These are phyloP conservation scores for Physella acuta DNA, from an alignment of 1,140 invertebrate species.

Conservation along the genomic window DNA sequence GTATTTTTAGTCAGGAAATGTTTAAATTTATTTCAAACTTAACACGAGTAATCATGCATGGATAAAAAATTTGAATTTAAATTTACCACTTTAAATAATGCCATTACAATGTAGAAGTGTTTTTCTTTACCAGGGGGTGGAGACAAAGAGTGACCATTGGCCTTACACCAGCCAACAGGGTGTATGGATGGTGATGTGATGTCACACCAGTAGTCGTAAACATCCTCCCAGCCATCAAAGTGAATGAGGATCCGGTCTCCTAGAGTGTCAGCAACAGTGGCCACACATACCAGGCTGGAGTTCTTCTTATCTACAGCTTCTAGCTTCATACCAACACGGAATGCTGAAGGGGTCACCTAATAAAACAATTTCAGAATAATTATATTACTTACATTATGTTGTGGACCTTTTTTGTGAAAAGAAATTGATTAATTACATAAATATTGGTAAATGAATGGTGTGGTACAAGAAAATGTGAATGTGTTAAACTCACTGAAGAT, in stretches of 20 bases:
- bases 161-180: constrained; percentile 88
- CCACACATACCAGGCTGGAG: constrained; percentile 69
- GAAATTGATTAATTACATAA: not conserved
- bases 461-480: too few relatives aligned
- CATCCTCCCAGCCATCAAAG: constrained; percentile 60
- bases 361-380: not conserved
- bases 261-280: constrained; percentile 56
- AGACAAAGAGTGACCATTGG: constrained; percentile 76
- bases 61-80: too few relatives aligned
- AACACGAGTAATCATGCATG: too few relatives aligned
- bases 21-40: too few relatives aligned
- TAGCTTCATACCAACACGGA: constrained; percentile 87
- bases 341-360: constrained; percentile 73
- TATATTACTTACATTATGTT: not conserved
- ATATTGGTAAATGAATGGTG: not conserved
- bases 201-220: constrained; percentile 60
- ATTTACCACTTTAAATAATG: too few relatives aligned
- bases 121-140: constrained; percentile 78
- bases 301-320: constrained; percentile 94
- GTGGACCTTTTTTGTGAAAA: too few relatives aligned
- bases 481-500: constrained; percentile 62
- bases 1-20: too few relatives aligned
- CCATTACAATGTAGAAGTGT: too few relatives aligned
- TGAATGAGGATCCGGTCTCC: constrained; percentile 56
- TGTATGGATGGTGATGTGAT: constrained; percentile 88